These are phyloP conservation scores for Xanthorhoe spadicearia DNA, from an alignment of 2,888 invertebrate genomes.

Conservation along the genomic window DNA sequence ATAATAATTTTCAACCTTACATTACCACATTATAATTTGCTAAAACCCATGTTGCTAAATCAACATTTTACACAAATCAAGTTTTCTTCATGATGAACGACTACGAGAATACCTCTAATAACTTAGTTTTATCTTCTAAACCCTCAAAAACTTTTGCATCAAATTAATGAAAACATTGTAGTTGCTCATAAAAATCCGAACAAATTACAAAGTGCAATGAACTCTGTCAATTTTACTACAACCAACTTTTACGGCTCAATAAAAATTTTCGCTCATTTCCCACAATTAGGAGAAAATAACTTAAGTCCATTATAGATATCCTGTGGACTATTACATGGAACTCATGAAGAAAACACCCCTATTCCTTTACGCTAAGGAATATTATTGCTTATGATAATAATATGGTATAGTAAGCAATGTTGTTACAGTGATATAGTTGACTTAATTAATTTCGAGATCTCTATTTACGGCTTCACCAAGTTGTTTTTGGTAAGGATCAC, in stretches of 20 bases:
- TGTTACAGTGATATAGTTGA: conserved; percentile 56
- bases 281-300: conserved; percentile 64
- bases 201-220: conserved; percentile 69
- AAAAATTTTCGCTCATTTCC: conserved; percentile 76
- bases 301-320: conserved; percentile 44
- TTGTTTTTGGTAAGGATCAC: conserved; percentile 35
- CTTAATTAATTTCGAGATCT: conserved; percentile 63
- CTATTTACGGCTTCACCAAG: conserved; percentile 50
- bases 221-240: conserved; percentile 70
- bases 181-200: conserved; percentile 58
- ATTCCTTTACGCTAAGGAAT: background rate
- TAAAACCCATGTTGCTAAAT: too few relatives aligned
- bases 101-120: conserved; percentile 8
- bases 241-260: conserved; percentile 70
- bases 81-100: background rate
- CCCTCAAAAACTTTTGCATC: conserved; percentile 37
- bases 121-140: conserved; percentile 17
- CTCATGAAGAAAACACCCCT: conserved; percentile 25
- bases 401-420: conserved; percentile 45
- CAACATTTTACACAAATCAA: background rate
- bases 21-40: too few relatives aligned
- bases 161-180: conserved; percentile 44
- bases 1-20: background rate
- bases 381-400: conserved; percentile 5
- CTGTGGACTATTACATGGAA: conserved; percentile 31